These are phyloP conservation scores for Trachemys scripta DNA, from an alignment of 2,113 vertebrate species.

Conservation along the genomic window DNA sequence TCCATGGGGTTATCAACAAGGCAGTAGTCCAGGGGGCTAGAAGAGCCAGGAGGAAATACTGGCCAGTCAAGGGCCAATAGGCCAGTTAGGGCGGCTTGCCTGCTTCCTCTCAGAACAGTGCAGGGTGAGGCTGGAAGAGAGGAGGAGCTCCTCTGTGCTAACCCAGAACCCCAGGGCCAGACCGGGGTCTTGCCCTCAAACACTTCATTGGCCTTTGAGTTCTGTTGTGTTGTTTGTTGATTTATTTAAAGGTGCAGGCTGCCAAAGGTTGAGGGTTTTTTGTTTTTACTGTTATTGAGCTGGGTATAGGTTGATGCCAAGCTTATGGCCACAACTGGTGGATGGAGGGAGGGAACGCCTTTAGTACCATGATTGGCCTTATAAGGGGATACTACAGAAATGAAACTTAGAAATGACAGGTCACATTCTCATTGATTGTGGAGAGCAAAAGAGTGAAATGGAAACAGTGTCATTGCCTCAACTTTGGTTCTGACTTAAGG, in stretches of 20 bases:
- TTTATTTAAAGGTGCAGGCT: not conserved
- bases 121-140: not conserved
- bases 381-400: not conserved
- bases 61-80: not conserved
- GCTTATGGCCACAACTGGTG: not conserved
- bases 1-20: not conserved
- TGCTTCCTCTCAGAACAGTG: not conserved
- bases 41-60: too few relatives aligned
- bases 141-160: not conserved
- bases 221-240: not conserved
- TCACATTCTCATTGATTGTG: not conserved
- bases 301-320: not conserved
- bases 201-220: not conserved
- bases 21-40: too few relatives aligned
- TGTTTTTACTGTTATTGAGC: not conserved
- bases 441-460: constrained; percentile 10
- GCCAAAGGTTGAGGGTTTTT: not conserved
- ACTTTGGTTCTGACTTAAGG: not conserved
- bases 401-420: not conserved
- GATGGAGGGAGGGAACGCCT: not conserved
- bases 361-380: not conserved
- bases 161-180: not conserved
- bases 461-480: constrained; percentile 21
- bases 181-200: not conserved
- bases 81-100: not conserved